phyloP scores from a whole-genome alignment of 92 coral and sea anemone genomes.

The Virgularia gustaviana region DNA sequence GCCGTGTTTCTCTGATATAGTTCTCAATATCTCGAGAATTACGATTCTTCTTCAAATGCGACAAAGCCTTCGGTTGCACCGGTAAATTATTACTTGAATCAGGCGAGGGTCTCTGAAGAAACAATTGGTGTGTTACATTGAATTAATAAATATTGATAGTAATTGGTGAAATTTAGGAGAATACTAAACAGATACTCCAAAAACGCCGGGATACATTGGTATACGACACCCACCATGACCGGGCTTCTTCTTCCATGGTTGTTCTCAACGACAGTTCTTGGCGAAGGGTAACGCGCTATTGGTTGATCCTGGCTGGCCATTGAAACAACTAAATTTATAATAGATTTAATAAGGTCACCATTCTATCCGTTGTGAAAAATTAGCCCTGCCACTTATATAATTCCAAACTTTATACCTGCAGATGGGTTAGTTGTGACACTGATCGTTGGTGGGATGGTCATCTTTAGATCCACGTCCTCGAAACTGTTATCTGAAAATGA shows the following conservation, averaged over 20 bases:
- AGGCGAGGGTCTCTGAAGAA: not conserved
- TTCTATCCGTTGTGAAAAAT: too few species aligned
- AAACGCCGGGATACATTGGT: not conserved
- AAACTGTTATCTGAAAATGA: constrained; percentile 19
- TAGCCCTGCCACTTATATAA: not conserved
- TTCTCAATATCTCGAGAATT: constrained; percentile 20
- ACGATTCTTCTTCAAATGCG: constrained; percentile 9
- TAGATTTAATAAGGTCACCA: not conserved
- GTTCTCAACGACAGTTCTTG: constrained; percentile 5
- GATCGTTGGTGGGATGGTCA: constrained; percentile 1
- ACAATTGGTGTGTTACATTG: not conserved
- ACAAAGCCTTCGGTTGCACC: not conserved
- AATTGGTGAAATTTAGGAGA: too few species aligned
- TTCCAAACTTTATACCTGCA: not conserved
- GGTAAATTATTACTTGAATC: constrained; percentile 21
- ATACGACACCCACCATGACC: constrained; percentile 4
- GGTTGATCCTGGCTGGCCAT: not conserved
- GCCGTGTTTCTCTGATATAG: constrained; percentile 32
- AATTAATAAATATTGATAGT: not conserved
- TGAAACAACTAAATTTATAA: constrained; percentile 9
- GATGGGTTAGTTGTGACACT: constrained; percentile 9
- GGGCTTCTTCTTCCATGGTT: constrained; percentile 21
- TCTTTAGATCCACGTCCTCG: constrained; percentile 11
- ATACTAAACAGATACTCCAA: too few species aligned
- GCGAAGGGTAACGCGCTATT: not conserved